Percentiles rank a stretch among this genome's conserved stretches.
Conservation (phyloP, 2,888 invertebrate species). For the Drosophila kanekoi region DNA sequence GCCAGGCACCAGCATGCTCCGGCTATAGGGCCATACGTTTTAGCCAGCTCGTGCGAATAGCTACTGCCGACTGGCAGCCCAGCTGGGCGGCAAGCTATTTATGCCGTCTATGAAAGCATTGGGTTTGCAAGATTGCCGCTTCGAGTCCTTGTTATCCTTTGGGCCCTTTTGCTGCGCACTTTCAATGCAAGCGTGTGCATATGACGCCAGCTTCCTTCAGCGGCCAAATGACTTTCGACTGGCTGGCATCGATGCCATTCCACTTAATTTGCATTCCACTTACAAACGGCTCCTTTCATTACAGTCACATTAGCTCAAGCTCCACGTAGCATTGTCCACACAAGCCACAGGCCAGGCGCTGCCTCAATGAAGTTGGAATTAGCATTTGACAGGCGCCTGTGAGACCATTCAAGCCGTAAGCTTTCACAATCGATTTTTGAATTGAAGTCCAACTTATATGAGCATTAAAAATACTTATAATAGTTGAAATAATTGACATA, state of each 20-base stretch:
- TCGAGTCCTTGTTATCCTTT: constrained; percentile 13
- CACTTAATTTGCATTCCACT: constrained; percentile 28
- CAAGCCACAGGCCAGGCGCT: not conserved
- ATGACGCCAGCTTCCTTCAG: constrained; percentile 14
- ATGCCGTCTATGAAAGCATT: constrained; percentile 48
- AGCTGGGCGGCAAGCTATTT: constrained; percentile 32
- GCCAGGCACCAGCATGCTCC: constrained; percentile 23
- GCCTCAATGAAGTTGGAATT: not conserved
- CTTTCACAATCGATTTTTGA: constrained; percentile 4
- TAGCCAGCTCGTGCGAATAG: constrained; percentile 53
- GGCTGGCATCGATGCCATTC: constrained; percentile 28
- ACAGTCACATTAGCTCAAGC: constrained; percentile 10
- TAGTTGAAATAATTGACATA: no score
- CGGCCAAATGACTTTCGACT: constrained; percentile 45
- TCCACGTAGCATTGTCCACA: not conserved
- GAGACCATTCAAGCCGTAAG: not conserved
- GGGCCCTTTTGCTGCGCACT: not conserved
- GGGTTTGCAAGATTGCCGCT: constrained; percentile 44
- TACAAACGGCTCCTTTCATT: constrained; percentile 2
- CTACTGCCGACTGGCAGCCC: constrained; percentile 13
- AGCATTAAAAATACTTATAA: no score
- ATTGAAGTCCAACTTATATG: not conserved
- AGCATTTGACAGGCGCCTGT: constrained; percentile 4
- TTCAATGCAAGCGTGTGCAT: constrained; percentile 24
- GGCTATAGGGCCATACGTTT: constrained; percentile 45